Base-by-base conservation (phyloP, 1,140 invertebrate genomes). In the Onthophagus taurus region DNA sequence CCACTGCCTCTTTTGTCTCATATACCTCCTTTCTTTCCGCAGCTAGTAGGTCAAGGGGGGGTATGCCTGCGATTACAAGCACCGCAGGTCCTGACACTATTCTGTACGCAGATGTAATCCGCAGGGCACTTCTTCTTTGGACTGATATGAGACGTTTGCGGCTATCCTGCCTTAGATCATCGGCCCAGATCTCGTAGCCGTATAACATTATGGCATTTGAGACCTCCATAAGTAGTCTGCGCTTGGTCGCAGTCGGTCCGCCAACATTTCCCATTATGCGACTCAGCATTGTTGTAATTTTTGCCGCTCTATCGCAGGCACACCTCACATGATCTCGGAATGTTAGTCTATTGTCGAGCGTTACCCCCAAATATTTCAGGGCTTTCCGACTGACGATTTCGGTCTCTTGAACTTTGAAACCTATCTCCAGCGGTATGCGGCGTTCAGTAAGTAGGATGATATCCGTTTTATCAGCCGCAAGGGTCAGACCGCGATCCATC, bases 41-140 rank as follows among this genome's bases (percentile, higher is more conserved):
- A 5, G 52, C 57, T 30, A 50, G 52, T 14, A 61, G 43, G 44
- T 59, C 56, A 2, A 57, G 51, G 4, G 56, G 55, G 12, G 55
- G 44, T 5, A 57, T 44, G 0, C 51, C 57, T 5, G 55, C 56
- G 3, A 63, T 33, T 7, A 60, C 59, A 0, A 44, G 42, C 16
- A 58, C 31, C 2, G 52, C 57, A 4, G 45, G 47, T 6, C 57
- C 48, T 17, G 48, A 50, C 17, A 36, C 37, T 14, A 50, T 54
- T 23, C 50, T 35, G 30, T 55, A 62, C 2, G 52, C 54, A 31
- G 48, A 53, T 6, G 50, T 52, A 0, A 59, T 34, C 2, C 49
- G 13, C 0, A 57, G 21, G 12, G 54, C 44, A 4, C 46, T 33
- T 4, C 18, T 47, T 43, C 43, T 18, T 49, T 33, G 8, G 48